Evolutionary conservation across 2,113 vertebrate species (phyloP), one percentile per base, ranked within the genome.

Genomic region (Proterorhinus semilunaris): DNA sequence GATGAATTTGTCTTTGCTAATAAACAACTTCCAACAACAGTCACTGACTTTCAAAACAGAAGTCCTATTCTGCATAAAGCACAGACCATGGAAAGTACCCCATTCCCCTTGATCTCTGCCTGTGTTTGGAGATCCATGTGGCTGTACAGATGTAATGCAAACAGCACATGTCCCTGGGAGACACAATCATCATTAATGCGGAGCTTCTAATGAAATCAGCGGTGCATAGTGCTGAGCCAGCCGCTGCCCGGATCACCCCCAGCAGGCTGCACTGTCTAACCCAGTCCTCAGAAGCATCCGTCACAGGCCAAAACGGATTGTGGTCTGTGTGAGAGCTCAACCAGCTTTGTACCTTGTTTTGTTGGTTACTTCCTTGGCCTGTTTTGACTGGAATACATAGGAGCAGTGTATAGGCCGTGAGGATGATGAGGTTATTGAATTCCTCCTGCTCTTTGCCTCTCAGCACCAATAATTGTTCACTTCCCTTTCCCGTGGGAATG

Each of bases 131-230:
- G 75, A 83, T 71, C 83, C 74, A 67, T 76, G 72, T 78, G 78
- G 54, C 70, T 67, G 65, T 65, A 71, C 79, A 83, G 68, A 82
- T 83, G 79, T 83, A 83, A 84, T 69, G 81, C 72, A 84, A 87
- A 83, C 80, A 84, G 61, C 57, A 50, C 6, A 62, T 58, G 64
- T 76, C 79, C 71, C 67, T 49, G 76, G 76, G 82, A 84, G 74
- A 62, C 49, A n/a, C 78, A 82, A 76, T 85, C 82, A 83, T 78
- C 79, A 79, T 86, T 87, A 82, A 83, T 83, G 77, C 67, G 78
- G 62, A 68, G 74, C 64, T 80, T 82, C 75, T 86, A 86, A 86
- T 82, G 54, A 83, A 87, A 83, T 83, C 85, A 84, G 62, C 67
- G 61, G 79, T 69, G 71, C 81, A 66, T 69, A 66, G 53, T 81